Evolutionary conservation across 1,140 invertebrate species (phyloP).

Genomic region (Helicorthomorpha holstii): DNA sequence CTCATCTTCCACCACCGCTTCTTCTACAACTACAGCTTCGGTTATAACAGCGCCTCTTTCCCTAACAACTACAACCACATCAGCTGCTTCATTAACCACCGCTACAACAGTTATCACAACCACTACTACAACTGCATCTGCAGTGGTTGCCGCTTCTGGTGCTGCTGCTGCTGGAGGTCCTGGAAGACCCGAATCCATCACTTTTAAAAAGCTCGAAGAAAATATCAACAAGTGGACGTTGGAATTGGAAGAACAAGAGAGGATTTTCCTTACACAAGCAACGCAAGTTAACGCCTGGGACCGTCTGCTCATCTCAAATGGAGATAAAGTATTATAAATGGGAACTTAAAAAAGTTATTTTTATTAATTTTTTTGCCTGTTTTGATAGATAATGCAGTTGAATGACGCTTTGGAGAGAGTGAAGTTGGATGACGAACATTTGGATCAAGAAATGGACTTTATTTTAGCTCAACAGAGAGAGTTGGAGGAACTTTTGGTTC

Average conservation of each 20-base stretch:
- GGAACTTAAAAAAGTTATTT: constrained; percentile 2
- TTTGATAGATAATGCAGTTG: constrained; percentile 51
- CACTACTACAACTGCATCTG: background rate
- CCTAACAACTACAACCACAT: background rate
- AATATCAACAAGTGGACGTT: constrained; percentile 89
- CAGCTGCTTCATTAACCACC: background rate
- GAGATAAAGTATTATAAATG: constrained; percentile 49
- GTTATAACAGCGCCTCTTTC: background rate
- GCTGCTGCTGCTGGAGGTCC: background rate
- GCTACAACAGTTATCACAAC: background rate
- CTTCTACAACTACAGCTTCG: background rate
- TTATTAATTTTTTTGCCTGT: background rate
- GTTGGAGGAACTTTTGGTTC: constrained; percentile 65
- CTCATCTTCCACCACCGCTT: background rate
- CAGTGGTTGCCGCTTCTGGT: background rate
- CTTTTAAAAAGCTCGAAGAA: constrained; percentile 78
- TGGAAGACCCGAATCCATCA: constrained; percentile 33
- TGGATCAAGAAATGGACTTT: constrained; percentile 89
- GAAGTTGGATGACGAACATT: constrained; percentile 68
- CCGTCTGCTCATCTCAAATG: constrained; percentile 69
- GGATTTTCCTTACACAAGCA: constrained; percentile 80
- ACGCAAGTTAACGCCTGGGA: constrained; percentile 92
- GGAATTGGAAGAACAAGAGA: constrained; percentile 85
- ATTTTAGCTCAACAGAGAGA: constrained; percentile 82
- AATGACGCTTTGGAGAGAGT: constrained; percentile 70